These are phyloP conservation scores for Agrenia bidenticulata DNA, from an alignment of 2,888 invertebrate species.

Conservation along the genomic window DNA sequence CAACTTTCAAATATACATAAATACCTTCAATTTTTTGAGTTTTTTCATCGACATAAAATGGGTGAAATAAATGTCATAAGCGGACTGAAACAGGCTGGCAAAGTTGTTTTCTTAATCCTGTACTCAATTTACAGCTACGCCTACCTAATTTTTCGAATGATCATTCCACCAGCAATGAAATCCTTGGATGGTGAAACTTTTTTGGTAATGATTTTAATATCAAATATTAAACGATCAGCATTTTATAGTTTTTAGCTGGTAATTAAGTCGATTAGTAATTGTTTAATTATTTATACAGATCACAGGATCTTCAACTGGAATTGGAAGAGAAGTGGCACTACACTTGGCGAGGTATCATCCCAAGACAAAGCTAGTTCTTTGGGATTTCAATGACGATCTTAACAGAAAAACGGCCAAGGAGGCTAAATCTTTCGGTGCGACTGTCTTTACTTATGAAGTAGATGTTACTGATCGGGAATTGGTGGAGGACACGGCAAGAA, in stretches of 20 bases:
- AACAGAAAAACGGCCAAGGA: constrained; percentile 61
- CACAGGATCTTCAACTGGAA: constrained; percentile 69
- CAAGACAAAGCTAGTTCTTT: constrained; percentile 66
- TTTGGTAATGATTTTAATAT: constrained; percentile 30
- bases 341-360: constrained; percentile 59
- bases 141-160: constrained; percentile 21
- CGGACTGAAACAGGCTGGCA: background rate
- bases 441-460: constrained; percentile 61
- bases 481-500: constrained; percentile 50
- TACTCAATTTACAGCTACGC: constrained; percentile 26
- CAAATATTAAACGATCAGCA: background rate
- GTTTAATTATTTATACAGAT: constrained; percentile 24
- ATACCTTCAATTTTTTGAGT: too few species aligned
- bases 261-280: too few species aligned
- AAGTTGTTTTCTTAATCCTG: constrained; percentile 1
- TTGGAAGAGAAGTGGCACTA: constrained; percentile 66
- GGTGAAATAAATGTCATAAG: too few species aligned
- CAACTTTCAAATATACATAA: too few species aligned
- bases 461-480: constrained; percentile 63
- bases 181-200: constrained; percentile 38
- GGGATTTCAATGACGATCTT: constrained; percentile 64
- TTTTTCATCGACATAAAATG: too few species aligned
- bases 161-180: constrained; percentile 32
- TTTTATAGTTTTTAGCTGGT: background rate
- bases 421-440: constrained; percentile 59